A percentile compares a stretch with the other conserved stretches of the same genome.
Evolutionary conservation across 2,888 invertebrate species (phyloP).

Genomic region (Tachystola acroxantha): DNA sequence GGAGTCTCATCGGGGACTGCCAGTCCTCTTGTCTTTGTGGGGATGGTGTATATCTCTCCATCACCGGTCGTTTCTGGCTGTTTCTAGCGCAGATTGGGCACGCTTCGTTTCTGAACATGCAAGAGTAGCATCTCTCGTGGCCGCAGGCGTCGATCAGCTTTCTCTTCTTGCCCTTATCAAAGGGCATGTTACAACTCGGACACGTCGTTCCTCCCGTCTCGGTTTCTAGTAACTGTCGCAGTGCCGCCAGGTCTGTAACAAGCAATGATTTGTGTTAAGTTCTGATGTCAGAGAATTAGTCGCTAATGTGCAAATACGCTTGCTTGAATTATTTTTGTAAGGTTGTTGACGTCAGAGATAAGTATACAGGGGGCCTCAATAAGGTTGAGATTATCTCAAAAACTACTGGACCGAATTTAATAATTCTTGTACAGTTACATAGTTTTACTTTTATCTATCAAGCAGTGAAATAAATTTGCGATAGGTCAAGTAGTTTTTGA

Average conservation of each 20-base stretch:
- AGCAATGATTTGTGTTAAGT: constrained; percentile 14
- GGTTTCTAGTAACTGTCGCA: constrained; percentile 87
- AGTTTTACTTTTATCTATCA: no score
- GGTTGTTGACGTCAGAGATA: constrained; percentile 11
- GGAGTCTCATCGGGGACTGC: constrained; percentile 76
- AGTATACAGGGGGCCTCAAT: no score
- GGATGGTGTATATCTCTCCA: constrained; percentile 67
- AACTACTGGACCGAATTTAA: no score
- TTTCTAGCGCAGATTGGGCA: constrained; percentile 89
- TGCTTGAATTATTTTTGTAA: constrained; percentile 16
- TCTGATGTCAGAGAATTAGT: no score
- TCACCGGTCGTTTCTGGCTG: constrained; percentile 59
- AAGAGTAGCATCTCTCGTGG: constrained; percentile 96
- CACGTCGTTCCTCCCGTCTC: constrained; percentile 85
- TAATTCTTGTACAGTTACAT: no score
- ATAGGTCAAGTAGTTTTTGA: no score
- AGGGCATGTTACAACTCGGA: constrained; percentile 94
- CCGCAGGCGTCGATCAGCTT: constrained; percentile 97
- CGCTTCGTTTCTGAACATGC: constrained; percentile 94
- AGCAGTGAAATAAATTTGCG: no score
- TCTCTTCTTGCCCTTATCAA: constrained; percentile 97
- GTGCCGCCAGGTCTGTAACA: constrained; percentile 89
- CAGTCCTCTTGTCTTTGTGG: constrained; percentile 64
- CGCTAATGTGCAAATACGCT: no score
- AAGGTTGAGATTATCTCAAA: no score